Base-by-base conservation (phyloP, 2,113 vertebrate genomes). In the Ophthalmolycus amberensis region DNA sequence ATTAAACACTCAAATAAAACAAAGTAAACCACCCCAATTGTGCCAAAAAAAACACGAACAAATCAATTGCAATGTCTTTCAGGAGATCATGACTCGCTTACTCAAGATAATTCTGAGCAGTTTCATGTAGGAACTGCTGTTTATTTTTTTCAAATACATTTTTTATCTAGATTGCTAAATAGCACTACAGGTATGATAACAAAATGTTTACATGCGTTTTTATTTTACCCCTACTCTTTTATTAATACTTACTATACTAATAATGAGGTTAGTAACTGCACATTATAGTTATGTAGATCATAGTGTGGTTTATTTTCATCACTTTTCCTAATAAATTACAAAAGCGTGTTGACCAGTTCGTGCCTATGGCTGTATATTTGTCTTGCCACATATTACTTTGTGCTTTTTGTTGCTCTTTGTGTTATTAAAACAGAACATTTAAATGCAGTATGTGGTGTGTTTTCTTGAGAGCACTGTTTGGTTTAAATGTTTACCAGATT, bases 401-500 rank as follows among this genome's bases (percentile, higher is more conserved):
- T 66, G 25, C 22, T 71, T 70, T 38, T 32, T 0, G 2, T 32
- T 25, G 9, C 50, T 25, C 50, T 59, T n/a, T 48, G 12, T 48
- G 16, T 48, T 48, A 48, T 40, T 58, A 14, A 37, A 70, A 25
- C 15, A 20, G 25, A 52, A 29, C 3, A 10, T 4, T 46, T 44
- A 20, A 15, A 46, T 46, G 27, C 1, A 64, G 22, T 16, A 29
- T 34, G 14, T 58, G 29, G 3, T 46, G 27, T 29, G 44, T 44
- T 27, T 27, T 25, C 3, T 56, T 63, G 22, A 76, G 16, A 54
- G 5, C 16, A 29, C 11, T 40, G 22, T 52, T 42, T 59, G 67
- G 38, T 58, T 65, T 8, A 37, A 74, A 54, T 79, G 14, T 69
- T 70, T 50, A 25, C 15, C 44, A 86, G 85, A 76, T 86, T 86